Evolutionary conservation across 2,888 invertebrate species (phyloP), one percentile per base, ranked within the genome.

Genomic region (Hedya salicella): DNA sequence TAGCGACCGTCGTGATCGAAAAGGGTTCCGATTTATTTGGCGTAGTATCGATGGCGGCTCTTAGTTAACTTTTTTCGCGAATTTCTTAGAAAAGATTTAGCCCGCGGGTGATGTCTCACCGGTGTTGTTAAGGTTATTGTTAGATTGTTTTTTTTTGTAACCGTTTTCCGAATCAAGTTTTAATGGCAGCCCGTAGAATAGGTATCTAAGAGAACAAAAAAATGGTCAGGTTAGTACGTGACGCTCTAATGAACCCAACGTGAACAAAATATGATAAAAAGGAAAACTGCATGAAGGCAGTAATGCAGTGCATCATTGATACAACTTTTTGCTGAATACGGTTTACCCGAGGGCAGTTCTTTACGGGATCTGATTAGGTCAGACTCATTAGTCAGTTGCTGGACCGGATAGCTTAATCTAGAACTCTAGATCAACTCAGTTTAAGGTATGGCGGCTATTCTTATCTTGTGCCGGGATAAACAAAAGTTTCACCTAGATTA

Each of bases 1-100:
- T 69, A 61, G 66, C 66, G 56, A 59, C 56, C 60, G 54, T 65
- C 49, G 61, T 56, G 64, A 59, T 61, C 63, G 50, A 62, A 62
- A 71, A 67, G 69, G 71, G 67, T 68, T 68, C 61, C 69, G 70
- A 71, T 73, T 73, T 71, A 68, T 70, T 68, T 59, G 59, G 65
- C 49, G 42, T 64, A 48, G 65, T 42, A 48, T 11, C 49, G 54
- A 66, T 42, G 53, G 32, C 25, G 40, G 52, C 48, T 46, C 36
- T 32, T 54, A 21, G 30, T 14, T n/a, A 9, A 53, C 16, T 61
- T 66, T 66, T 63, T 57, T 46, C 9, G 17, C 3, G 30, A 60
- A 46, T 30, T 40, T 59, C 25, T 25, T 3, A 46, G n/a, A 52
- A 52, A 52, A 36, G 21, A 14, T 42, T 39, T 44, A 13, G 36